Evolutionary conservation across 2,888 invertebrate genomes (phyloP).

Genomic region (Mesopsocus fuscifrons): DNA sequence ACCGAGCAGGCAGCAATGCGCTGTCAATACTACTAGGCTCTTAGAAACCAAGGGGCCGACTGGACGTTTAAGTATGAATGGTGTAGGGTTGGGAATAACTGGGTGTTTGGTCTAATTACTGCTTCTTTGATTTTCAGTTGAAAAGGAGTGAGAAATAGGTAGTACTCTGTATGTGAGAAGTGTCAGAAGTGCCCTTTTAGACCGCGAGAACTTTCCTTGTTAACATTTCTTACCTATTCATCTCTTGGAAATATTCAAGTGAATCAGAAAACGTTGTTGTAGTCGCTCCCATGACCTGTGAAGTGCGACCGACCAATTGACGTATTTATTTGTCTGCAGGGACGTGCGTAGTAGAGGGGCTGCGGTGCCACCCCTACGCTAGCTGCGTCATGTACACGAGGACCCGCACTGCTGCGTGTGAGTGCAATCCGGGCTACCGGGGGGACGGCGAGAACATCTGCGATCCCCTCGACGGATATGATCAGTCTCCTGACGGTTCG

Average conservation of each 20-base stretch:
- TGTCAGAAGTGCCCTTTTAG: no score
- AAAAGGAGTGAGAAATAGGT: no score
- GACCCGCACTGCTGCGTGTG: slow-evolving; percentile 34
- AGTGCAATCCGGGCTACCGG: slow-evolving; percentile 64
- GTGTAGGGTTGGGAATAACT: no score
- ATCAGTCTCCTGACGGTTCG: background rate
- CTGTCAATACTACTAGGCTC: slow-evolving; percentile 22
- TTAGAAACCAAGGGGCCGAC: slow-evolving; percentile 27
- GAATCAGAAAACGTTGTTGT: no score
- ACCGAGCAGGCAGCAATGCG: slow-evolving; percentile 22
- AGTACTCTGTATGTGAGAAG: no score
- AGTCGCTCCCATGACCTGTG: no score
- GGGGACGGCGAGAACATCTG: slow-evolving; percentile 73
- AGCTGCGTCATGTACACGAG: slow-evolving; percentile 39
- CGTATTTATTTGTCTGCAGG: no score
- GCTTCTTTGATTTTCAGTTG: no score
- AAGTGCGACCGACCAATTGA: no score
- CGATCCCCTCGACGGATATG: slow-evolving; percentile 18
- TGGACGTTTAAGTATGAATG: slow-evolving; percentile 25
- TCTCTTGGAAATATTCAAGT: no score
- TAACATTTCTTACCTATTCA: no score
- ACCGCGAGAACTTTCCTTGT: no score
- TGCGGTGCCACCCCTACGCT: slow-evolving; percentile 60
- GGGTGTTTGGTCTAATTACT: background rate
- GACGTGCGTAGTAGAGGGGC: background rate